phyloP scores from a whole-genome alignment of 2,113 vertebrate species.

The Speoplatyrhinus poulsoni region DNA sequence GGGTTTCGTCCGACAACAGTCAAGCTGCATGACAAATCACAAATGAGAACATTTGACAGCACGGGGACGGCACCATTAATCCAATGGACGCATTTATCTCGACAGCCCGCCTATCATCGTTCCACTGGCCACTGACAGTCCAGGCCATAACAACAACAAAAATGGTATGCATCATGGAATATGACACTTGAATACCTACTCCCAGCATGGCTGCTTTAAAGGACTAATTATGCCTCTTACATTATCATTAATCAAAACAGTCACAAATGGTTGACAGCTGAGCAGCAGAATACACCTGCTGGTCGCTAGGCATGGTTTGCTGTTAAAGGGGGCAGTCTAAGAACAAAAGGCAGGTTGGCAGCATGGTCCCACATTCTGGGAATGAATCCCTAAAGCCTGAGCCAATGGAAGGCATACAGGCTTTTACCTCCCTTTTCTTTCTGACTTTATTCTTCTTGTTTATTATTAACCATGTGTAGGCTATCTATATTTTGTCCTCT shows the following conservation, averaged over 20 bases:
- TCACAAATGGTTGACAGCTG: conserved; percentile 7
- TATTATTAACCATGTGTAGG: neutral
- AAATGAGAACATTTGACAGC: conserved; percentile 6
- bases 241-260: conserved; percentile 12
- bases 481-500: neutral
- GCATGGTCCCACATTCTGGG: conserved; percentile 22
- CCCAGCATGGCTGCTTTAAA: neutral
- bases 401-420: conserved; percentile 47
- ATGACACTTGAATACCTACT: neutral
- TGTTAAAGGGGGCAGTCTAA: conserved; percentile 23
- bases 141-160: neutral
- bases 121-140: neutral
- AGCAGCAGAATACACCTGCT: conserved; percentile 39
- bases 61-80: neutral
- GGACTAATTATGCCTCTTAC: conserved; percentile 5
- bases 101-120: neutral
- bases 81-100: neutral
- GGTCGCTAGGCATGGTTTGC: conserved; percentile 27
- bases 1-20: too few species aligned
- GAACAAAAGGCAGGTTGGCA: conserved; percentile 45
- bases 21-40: neutral
- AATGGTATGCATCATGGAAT: neutral
- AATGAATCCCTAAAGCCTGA: conserved; percentile 28
- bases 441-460: neutral
- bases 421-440: conserved; percentile 13